Evolutionary conservation across 1,140 invertebrate genomes (phyloP).

Genomic region (Tribolium madens): DNA sequence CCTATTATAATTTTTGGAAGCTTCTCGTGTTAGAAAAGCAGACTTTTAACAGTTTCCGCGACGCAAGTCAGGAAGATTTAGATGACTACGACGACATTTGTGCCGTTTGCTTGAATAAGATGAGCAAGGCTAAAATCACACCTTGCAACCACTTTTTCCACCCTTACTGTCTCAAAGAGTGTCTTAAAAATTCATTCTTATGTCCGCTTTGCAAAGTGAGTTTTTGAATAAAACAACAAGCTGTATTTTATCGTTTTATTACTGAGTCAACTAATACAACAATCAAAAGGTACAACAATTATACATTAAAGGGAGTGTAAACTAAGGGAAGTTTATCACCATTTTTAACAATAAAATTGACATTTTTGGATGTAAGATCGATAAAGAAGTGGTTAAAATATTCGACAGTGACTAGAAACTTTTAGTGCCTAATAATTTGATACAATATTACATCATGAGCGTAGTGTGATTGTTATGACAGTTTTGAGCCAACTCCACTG

Average conservation of each 20-base stretch:
- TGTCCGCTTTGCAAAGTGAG: conserved; percentile 79
- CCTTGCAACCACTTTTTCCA: conserved; percentile 83
- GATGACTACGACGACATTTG: conserved; percentile 78
- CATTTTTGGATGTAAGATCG: background rate
- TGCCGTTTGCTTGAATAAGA: conserved; percentile 77
- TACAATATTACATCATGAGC: conserved; percentile 26
- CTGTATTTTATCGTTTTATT: conserved; percentile 7
- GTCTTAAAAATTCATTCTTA: conserved; percentile 74
- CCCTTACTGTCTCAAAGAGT: conserved; percentile 77
- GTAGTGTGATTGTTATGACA: conserved; percentile 3
- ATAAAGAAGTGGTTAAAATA: conserved; percentile 18
- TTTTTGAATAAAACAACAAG: conserved; percentile 34
- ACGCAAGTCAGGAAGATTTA: conserved; percentile 75
- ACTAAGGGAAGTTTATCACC: conserved; percentile 16
- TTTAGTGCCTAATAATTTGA: conserved; percentile 30
- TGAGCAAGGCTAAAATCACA: conserved; percentile 77
- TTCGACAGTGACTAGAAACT: conserved; percentile 21
- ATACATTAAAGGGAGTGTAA: conserved; percentile 15
- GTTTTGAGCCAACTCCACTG: conserved; percentile 5
- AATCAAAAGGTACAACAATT: conserved; percentile 37
- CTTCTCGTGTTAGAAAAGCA: conserved; percentile 71
- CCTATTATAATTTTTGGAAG: conserved; percentile 69
- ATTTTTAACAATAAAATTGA: conserved; percentile 16
- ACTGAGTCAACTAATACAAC: conserved; percentile 40
- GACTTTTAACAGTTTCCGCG: conserved; percentile 72